phyloP scores from a whole-genome alignment of 2,888 invertebrate genomes.

The Charanyca ferruginea region DNA sequence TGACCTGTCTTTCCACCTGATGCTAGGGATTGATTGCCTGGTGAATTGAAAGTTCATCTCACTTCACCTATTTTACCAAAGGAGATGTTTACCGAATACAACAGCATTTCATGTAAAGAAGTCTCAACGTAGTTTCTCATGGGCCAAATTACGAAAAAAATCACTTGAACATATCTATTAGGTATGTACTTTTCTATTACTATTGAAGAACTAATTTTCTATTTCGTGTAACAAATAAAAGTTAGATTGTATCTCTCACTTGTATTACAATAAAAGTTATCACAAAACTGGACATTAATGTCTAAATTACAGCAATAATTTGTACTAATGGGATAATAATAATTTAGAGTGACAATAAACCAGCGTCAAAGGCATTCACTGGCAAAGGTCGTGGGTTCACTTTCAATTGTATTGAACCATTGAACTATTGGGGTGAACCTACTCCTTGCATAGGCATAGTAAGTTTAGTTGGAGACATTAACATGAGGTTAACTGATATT shows the following conservation, averaged over 20 bases:
- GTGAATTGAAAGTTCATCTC: no score
- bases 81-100: no score
- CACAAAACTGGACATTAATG: conserved; percentile 32
- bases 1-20: no score
- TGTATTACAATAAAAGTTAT: conserved; percentile 22
- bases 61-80: no score
- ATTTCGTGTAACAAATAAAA: conserved; percentile 10
- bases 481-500: background rate
- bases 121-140: no score
- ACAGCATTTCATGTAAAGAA: no score
- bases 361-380: conserved; percentile 39
- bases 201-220: no score
- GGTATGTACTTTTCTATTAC: no score
- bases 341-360: conserved; percentile 53
- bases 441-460: conserved; percentile 13
- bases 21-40: no score
- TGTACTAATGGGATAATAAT: conserved; percentile 43
- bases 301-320: conserved; percentile 34
- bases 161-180: no score
- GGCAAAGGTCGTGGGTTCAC: conserved; percentile 51
- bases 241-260: conserved; percentile 10
- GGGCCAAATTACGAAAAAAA: no score
- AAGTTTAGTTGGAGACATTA: conserved; percentile 3
- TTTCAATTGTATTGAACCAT: conserved; percentile 46
- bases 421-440: conserved; percentile 28